These are phyloP conservation scores for Zygogramma bicolorata DNA, from an alignment of 2,888 invertebrate species.

Conservation along the genomic window DNA sequence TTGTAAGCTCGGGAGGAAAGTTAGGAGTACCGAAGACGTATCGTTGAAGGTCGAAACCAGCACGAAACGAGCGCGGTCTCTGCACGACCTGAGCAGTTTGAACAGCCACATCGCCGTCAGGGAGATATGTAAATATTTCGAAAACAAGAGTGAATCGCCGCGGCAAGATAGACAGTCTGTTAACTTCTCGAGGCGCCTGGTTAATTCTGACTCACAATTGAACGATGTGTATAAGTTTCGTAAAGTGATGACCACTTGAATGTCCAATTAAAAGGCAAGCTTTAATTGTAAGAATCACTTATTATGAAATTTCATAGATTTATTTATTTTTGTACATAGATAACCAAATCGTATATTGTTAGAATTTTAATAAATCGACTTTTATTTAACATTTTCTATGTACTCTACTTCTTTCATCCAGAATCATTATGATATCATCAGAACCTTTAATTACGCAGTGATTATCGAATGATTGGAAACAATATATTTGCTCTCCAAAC, in stretches of 20 bases:
- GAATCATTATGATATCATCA: too few relatives aligned
- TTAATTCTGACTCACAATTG: slow-evolving; percentile 37
- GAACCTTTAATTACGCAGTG: too few relatives aligned
- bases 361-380: slow-evolving; percentile 1
- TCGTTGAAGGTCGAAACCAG: slow-evolving; percentile 62
- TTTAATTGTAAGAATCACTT: neutral
- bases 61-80: slow-evolving; percentile 73
- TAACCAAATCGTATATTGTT: neutral
- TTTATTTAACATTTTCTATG: neutral
- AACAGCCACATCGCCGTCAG: slow-evolving; percentile 70
- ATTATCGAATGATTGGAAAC: too few relatives aligned
- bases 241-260: slow-evolving; percentile 38
- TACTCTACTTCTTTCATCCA: too few relatives aligned
- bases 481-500: too few relatives aligned
- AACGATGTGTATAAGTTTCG: slow-evolving; percentile 41
- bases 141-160: slow-evolving; percentile 65
- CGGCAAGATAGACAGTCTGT: slow-evolving; percentile 21
- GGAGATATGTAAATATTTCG: slow-evolving; percentile 80
- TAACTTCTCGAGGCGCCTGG: slow-evolving; percentile 25
- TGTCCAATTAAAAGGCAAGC: slow-evolving; percentile 3
- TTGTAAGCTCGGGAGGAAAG: slow-evolving; percentile 73
- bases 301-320: neutral
- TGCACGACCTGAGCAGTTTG: slow-evolving; percentile 73
- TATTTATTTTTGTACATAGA: slow-evolving; percentile 12
- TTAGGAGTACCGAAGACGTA: slow-evolving; percentile 76